Evolutionary conservation across 2,113 vertebrate genomes (phyloP), one percentile per base, ranked within the genome.

Genomic region (Muntiacus reevesi): DNA sequence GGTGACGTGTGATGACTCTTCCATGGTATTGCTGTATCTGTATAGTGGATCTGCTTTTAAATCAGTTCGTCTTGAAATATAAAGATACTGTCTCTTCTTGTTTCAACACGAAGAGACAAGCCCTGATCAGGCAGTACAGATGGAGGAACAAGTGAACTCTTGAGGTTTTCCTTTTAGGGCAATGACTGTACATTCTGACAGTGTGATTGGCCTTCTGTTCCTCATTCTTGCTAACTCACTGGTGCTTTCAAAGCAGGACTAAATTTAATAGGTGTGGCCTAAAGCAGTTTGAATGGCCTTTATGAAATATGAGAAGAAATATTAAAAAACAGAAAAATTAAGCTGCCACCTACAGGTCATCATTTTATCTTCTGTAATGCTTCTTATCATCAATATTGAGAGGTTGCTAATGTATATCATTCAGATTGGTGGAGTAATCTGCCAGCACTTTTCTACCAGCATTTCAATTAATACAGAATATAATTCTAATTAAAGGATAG

Each of bases 131-230:
- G n/a, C 74, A n/a, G 59, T 67, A 86, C 92, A 87, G 88, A 94
- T 96, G 71, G 96, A 97, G 97, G 97, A 98, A 97, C 93, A 84
- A 92, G 95, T 85, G 55, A 94, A 76, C 94, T 87, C 71, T 89
- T 96, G 62, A 84, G 84, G 74, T 96, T 98, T 97, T 98, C 98
- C 98, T 98, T 98, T 98, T 98, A 98, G 97, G 98, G 98, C 52
- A 98, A 98, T 96, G 92, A 47, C 88, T 98, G 94, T 84, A 94
- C 59, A 6, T 98, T 91, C 97, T 97, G 71, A 96, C 89, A 62
- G 21, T 95, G 90, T 95, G 93, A 97, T 97, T 98, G 97, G 98
- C 74, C 83, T 96, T 91, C 83, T 3, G 1, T 94, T 95, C 94
- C 85, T 96, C 76, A 5, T 94, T 85, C 92, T 60, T 94, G 94